Conservation (phyloP, 2,888 invertebrate species). For the Apantesis nais region DNA sequence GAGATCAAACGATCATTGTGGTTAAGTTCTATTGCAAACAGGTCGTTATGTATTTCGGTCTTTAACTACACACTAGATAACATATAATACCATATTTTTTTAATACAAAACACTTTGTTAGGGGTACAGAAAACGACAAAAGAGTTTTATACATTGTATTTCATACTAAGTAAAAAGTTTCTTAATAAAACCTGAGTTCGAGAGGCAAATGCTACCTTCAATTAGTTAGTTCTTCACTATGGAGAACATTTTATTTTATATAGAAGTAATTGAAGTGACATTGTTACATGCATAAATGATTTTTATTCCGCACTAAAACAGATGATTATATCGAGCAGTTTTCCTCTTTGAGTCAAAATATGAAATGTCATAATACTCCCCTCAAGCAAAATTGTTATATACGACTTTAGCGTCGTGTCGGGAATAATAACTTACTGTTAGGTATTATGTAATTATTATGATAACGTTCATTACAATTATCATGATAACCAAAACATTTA, state of each 20-base stretch:
- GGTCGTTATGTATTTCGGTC: background rate
- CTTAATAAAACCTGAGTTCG: background rate
- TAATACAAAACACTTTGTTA: background rate
- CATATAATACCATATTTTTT: background rate
- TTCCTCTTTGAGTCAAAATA: conserved; percentile 15
- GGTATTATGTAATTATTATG: conserved; percentile 18
- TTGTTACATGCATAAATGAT: background rate
- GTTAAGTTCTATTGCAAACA: background rate
- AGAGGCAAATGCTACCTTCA: background rate
- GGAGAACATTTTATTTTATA: background rate
- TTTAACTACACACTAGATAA: background rate
- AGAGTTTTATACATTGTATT: too few species aligned
- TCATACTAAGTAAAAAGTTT: background rate
- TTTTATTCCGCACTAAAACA: background rate
- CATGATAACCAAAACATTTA: background rate
- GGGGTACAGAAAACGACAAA: background rate
- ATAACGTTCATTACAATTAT: conserved; percentile 18
- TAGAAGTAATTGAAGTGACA: background rate
- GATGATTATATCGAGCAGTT: background rate
- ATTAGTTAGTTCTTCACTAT: background rate
- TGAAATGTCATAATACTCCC: conserved; percentile 37
- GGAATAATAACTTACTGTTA: conserved; percentile 44
- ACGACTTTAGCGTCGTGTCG: conserved; percentile 40
- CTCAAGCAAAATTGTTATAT: conserved; percentile 47
- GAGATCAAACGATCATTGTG: conserved; percentile 1